phyloP scores from a whole-genome alignment of 2,888 invertebrate species.

The Leptopilina myrica region DNA sequence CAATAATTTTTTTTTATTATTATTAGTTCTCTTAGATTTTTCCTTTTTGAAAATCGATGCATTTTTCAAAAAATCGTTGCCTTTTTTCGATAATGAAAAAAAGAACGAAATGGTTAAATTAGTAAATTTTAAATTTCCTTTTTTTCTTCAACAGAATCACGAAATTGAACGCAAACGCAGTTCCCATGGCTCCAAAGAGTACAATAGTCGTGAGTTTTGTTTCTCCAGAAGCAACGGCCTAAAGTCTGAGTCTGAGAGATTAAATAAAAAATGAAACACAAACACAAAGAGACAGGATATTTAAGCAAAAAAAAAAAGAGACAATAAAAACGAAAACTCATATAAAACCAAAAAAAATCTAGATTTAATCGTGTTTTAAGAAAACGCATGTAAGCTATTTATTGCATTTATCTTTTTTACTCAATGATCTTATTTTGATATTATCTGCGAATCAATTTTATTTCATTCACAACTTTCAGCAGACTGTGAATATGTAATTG shows the following conservation, averaged over 20 bases:
- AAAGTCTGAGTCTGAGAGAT: not conserved
- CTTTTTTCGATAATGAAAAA: no score
- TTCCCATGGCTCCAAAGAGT: conserved; percentile 81
- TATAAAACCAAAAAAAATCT: no score
- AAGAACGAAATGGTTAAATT: no score
- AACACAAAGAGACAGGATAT: not conserved
- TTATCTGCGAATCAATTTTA: not conserved
- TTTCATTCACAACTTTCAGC: no score
- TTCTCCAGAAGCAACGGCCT: conserved; percentile 73
- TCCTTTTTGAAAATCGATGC: no score
- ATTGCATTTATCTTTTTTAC: conserved; percentile 28
- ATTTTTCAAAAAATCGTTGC: no score
- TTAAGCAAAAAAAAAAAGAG: not conserved
- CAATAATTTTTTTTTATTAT: no score
- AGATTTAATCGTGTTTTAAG: not conserved
- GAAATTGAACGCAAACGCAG: conserved; percentile 79
- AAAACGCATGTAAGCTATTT: conserved; percentile 27
- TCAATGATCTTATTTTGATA: not conserved
- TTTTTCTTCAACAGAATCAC: conserved; percentile 75
- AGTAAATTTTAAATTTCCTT: not conserved
- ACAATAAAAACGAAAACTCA: no score
- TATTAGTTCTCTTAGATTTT: no score
- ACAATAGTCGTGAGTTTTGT: conserved; percentile 85
- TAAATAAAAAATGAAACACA: not conserved
- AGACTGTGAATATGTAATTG: no score